These are phyloP conservation scores for Lasioglossum malachurum DNA, from an alignment of 2,888 invertebrate genomes.

Conservation along the genomic window DNA sequence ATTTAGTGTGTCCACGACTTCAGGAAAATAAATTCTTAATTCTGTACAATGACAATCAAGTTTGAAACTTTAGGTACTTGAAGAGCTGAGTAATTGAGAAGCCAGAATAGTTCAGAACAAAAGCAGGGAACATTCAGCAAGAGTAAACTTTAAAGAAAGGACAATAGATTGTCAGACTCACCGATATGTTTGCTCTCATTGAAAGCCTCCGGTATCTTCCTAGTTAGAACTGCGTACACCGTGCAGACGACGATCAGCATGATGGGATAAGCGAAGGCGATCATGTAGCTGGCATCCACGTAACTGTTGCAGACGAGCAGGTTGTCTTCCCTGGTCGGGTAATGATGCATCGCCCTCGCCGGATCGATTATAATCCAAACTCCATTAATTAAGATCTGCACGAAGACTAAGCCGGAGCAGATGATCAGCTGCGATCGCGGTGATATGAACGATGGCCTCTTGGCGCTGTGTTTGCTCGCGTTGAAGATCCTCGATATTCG, in stretches of 20 bases:
- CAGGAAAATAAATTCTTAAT: neutral
- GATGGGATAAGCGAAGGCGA: conserved; percentile 97
- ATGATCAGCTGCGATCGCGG: conserved; percentile 96
- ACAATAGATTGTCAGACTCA: conserved; percentile 81
- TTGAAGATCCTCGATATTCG: conserved; percentile 98
- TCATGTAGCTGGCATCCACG: conserved; percentile 96
- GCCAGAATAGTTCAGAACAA: neutral
- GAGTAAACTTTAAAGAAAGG: neutral
- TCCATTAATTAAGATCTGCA: conserved; percentile 96
- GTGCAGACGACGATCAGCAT: conserved; percentile 96
- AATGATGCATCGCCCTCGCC: conserved; percentile 94
- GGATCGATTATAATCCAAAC: conserved; percentile 97
- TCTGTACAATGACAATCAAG: neutral
- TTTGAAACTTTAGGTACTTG: neutral
- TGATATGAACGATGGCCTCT: conserved; percentile 96
- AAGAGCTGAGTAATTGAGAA: neutral
- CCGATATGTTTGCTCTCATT: conserved; percentile 99
- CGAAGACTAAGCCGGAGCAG: conserved; percentile 93
- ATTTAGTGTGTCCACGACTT: neutral
- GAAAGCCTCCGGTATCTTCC: conserved; percentile 99
- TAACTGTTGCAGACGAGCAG: conserved; percentile 96
- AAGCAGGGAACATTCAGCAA: neutral
- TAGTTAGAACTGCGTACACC: conserved; percentile 96
- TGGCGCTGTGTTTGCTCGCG: conserved; percentile 97
- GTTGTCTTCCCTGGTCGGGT: conserved; percentile 96